Evolutionary conservation across 2,797 vertebrate genomes (phyloP).

Genomic region (Sphenodon punctatus): DNA sequence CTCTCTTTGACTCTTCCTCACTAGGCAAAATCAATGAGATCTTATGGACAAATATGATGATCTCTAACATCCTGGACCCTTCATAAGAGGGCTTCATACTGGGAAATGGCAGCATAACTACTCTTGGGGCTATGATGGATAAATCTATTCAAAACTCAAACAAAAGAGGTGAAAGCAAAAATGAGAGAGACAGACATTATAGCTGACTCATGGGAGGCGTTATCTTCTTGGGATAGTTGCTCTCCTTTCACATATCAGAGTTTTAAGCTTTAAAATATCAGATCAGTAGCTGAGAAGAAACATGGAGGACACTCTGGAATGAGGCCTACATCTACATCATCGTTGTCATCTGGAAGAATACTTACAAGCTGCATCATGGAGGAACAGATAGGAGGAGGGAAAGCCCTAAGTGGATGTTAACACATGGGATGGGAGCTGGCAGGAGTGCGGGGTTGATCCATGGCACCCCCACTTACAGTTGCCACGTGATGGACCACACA

Average conservation of each 20-base stretch:
- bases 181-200: accelerated
- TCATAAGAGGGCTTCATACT: not conserved
- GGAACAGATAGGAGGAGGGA: too few species aligned
- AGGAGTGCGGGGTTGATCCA: too few species aligned
- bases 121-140: accelerated
- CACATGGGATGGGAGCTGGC: too few species aligned
- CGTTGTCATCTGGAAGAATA: accelerated
- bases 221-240: accelerated
- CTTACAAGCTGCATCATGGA: not conserved
- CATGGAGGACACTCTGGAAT: too few species aligned
- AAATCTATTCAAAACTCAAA: not conserved
- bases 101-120: not conserved
- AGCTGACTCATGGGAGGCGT: not conserved
- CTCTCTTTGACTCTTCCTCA: too few species aligned
- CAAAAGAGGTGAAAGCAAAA: too few species aligned
- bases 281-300: accelerated
- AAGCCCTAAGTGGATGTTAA: too few species aligned
- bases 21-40: not conserved
- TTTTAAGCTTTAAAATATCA: not conserved
- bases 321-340: accelerated
- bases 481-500: too few species aligned
- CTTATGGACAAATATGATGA: not conserved
- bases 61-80: accelerated
- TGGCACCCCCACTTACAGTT: too few species aligned
- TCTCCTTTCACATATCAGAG: accelerated